Conservation (phyloP, 2,797 vertebrate species). For the Cyprinodon diabolis region DNA sequence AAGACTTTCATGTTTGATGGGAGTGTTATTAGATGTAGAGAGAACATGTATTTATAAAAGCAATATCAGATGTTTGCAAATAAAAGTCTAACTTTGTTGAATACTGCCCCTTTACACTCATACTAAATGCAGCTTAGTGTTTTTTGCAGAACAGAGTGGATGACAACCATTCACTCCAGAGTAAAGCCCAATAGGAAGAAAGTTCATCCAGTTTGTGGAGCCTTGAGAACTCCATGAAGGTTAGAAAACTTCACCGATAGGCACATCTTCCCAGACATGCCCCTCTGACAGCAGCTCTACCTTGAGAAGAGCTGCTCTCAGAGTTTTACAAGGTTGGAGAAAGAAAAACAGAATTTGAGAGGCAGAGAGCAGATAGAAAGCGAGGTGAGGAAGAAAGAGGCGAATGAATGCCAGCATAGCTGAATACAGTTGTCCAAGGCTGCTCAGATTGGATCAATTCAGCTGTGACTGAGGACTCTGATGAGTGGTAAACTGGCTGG, state of each 20-base stretch:
- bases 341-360: conserved; percentile 25
- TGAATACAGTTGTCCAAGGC: conserved; percentile 65
- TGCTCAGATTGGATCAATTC: conserved; percentile 65
- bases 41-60: too few species aligned
- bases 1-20: too few species aligned
- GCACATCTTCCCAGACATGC: conserved; percentile 27
- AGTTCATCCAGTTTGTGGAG: conserved; percentile 20
- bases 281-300: conserved; percentile 38
- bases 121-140: background rate
- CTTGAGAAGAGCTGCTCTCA: conserved; percentile 40
- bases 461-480: conserved; percentile 38
- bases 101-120: background rate
- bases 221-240: conserved; percentile 64
- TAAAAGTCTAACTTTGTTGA: background rate
- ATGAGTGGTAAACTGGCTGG: conserved; percentile 49
- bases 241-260: conserved; percentile 55
- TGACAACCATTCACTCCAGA: conserved; percentile 15
- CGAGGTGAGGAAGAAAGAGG: conserved; percentile 41
- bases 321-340: conserved; percentile 53
- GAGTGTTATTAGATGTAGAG: too few species aligned
- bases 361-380: conserved; percentile 25
- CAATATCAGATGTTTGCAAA: too few species aligned
- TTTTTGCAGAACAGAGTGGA: background rate
- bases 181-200: background rate
- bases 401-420: conserved; percentile 44